These are phyloP conservation scores for Myzus persicae DNA, from an alignment of 1,140 invertebrate species.

Conservation along the genomic window DNA sequence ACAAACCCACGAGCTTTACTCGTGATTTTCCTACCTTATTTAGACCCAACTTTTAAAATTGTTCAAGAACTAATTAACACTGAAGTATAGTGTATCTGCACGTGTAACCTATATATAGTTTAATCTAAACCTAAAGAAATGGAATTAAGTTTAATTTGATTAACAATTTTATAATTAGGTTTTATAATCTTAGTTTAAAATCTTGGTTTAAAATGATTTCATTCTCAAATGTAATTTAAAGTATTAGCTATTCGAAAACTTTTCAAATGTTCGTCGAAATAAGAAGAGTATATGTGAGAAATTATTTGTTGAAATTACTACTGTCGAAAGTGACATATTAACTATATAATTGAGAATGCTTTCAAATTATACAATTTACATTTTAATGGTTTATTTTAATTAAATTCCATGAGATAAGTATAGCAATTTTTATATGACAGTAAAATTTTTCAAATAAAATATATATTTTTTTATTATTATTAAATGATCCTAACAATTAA, in stretches of 20 bases:
- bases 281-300: background rate
- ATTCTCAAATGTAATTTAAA: background rate
- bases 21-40: background rate
- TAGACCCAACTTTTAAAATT: background rate
- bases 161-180: background rate
- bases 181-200: background rate
- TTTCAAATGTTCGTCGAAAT: background rate
- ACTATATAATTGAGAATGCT: background rate
- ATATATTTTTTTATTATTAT: background rate
- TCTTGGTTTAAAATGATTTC: background rate
- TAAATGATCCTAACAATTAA: background rate
- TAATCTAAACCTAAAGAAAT: background rate
- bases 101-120: background rate
- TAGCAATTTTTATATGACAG: background rate
- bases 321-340: background rate
- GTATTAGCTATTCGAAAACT: background rate
- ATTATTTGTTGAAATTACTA: background rate
- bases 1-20: background rate
- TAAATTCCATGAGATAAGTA: background rate
- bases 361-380: background rate
- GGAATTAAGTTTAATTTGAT: background rate
- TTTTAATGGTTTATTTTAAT: background rate
- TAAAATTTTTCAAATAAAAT: background rate
- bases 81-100: background rate
- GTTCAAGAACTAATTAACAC: background rate